phyloP scores from a whole-genome alignment of 2,888 invertebrate genomes.

The Gibbula magus region DNA sequence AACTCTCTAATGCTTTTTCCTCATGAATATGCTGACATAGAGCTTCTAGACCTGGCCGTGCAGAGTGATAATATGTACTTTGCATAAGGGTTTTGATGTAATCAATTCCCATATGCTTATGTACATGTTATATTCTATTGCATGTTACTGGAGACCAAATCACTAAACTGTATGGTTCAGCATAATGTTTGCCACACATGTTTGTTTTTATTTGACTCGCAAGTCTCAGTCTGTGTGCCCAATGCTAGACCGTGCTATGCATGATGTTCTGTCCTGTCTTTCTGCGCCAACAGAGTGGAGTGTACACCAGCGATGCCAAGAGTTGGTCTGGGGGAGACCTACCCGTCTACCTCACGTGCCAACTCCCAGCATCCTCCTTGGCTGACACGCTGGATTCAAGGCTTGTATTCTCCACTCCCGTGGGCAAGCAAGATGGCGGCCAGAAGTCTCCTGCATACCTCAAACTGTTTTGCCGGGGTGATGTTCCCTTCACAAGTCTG shows the following conservation, averaged over 20 bases:
- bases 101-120: constrained; percentile 33
- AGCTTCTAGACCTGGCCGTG: constrained; percentile 21
- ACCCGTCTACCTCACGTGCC: neutral
- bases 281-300: neutral
- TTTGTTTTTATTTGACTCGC: neutral
- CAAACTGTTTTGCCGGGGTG: neutral
- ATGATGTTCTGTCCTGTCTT: neutral
- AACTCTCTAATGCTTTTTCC: neutral
- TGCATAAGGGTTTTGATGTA: constrained; percentile 33
- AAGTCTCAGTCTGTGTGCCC: no score
- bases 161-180: neutral
- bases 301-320: neutral
- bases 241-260: neutral
- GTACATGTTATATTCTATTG: constrained; percentile 29
- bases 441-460: neutral
- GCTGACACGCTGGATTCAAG: constrained; percentile 62
- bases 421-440: neutral
- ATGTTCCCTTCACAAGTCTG: neutral
- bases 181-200: neutral
- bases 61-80: constrained; percentile 30
- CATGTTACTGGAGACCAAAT: constrained; percentile 21
- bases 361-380: constrained; percentile 35
- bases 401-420: constrained; percentile 38
- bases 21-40: neutral
- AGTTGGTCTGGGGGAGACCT: neutral